Conservation (phyloP, 2,888 invertebrate species). For the Druceiella hillmani region DNA sequence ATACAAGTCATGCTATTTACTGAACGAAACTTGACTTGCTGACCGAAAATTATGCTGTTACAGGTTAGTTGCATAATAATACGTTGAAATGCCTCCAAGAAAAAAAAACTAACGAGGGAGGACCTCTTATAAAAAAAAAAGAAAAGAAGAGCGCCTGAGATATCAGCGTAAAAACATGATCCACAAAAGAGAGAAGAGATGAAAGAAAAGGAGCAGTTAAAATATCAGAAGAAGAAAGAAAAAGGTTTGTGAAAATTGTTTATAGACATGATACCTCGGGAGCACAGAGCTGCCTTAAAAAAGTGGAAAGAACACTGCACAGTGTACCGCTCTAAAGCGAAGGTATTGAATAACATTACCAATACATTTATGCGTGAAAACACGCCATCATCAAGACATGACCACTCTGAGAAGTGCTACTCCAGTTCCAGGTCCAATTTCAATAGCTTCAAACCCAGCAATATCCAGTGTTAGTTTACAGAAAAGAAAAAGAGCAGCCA, state of each 20-base stretch:
- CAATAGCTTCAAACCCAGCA: conserved; percentile 8
- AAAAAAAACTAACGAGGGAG: conserved; percentile 6
- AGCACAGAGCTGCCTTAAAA: conserved; percentile 9
- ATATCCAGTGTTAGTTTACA: conserved; percentile 4
- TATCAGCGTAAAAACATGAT: conserved; percentile 21
- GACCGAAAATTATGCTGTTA: too few relatives aligned
- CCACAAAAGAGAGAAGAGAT: conserved; percentile 19
- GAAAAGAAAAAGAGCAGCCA: conserved; percentile 9
- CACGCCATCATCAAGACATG: too few relatives aligned
- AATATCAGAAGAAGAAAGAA: conserved; percentile 19
- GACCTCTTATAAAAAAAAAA: conserved; percentile 8
- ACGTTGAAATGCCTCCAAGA: background rate
- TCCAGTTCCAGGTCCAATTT: conserved; percentile 6
- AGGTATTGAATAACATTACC: conserved; percentile 7
- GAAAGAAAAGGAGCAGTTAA: conserved; percentile 14
- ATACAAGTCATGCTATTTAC: too few relatives aligned
- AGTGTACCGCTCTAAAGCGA: conserved; percentile 14
- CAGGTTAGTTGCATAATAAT: background rate
- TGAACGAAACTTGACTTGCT: too few relatives aligned
- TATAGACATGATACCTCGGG: conserved; percentile 14
- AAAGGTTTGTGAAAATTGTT: conserved; percentile 14
- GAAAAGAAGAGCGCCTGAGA: conserved; percentile 10
- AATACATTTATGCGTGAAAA: conserved; percentile 12
- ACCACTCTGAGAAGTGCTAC: conserved; percentile 11
- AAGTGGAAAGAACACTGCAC: conserved; percentile 17